Evolutionary conservation across 2,888 invertebrate species (phyloP).

Genomic region (Archips xylosteana): DNA sequence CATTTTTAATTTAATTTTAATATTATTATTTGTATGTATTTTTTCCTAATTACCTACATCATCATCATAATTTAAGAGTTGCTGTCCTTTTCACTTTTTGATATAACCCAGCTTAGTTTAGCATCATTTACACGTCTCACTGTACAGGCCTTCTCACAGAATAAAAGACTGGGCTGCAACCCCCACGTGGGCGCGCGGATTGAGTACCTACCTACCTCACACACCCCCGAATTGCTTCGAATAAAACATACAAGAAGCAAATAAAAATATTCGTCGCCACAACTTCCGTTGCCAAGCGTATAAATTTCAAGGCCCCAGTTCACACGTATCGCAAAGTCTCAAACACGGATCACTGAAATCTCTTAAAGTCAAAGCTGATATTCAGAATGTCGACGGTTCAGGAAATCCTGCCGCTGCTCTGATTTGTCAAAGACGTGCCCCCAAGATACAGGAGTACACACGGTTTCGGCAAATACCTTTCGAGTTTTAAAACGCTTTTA

Average conservation of each 20-base stretch:
- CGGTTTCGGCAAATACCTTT: conserved; percentile 10
- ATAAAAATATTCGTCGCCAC: background rate
- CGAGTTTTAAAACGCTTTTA: conserved; percentile 5
- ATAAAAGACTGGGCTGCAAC: too few relatives aligned
- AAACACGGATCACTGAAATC: conserved; percentile 24
- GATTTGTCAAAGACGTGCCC: conserved; percentile 39
- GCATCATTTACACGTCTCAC: too few relatives aligned
- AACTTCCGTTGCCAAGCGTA: conserved; percentile 2
- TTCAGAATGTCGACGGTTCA: conserved; percentile 27
- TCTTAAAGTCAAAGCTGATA: conserved; percentile 34
- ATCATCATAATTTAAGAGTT: too few relatives aligned
- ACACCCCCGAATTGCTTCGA: too few relatives aligned
- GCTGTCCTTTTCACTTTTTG: too few relatives aligned
- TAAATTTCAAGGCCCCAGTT: conserved; percentile 20
- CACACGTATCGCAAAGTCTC: conserved; percentile 23
- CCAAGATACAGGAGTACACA: conserved; percentile 19
- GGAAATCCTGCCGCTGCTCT: conserved; percentile 22
- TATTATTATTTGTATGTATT: too few relatives aligned
- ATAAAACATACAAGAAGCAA: background rate
- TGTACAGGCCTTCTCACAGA: too few relatives aligned
- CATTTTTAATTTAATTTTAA: too few relatives aligned
- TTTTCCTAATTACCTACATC: too few relatives aligned
- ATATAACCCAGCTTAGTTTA: too few relatives aligned
- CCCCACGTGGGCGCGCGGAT: too few relatives aligned
- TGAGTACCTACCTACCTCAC: too few relatives aligned